phyloP scores from a whole-genome alignment of 2,113 vertebrate genomes.

The Tachycineta bicolor region DNA sequence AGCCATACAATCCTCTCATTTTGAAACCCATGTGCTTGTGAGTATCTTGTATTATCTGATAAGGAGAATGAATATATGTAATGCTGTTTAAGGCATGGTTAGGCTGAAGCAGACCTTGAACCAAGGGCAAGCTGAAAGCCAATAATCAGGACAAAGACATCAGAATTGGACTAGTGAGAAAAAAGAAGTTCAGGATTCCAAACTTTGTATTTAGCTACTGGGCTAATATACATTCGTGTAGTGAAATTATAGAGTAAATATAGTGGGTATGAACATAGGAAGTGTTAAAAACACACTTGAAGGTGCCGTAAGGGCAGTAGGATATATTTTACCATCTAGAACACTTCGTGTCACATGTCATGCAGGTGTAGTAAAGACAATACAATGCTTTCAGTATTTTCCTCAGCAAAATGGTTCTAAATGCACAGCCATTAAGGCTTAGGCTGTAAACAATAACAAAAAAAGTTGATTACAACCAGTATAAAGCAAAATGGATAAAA shows the following conservation, averaged over 20 bases:
- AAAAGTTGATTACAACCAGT: not conserved
- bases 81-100: not conserved
- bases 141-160: not conserved
- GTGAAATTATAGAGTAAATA: not conserved
- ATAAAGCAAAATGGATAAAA: not conserved
- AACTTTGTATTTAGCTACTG: not conserved
- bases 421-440: not conserved
- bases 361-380: not conserved
- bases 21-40: not conserved
- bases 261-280: not conserved
- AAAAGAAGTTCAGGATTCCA: not conserved
- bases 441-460: not conserved
- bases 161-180: not conserved
- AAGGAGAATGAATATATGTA: accelerated
- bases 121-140: not conserved
- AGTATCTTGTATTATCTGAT: not conserved
- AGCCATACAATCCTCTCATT: not conserved
- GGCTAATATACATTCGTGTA: not conserved
- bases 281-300: not conserved
- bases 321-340: not conserved
- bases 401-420: not conserved
- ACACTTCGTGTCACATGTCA: accelerated
- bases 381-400: not conserved
- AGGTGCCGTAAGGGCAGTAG: not conserved
- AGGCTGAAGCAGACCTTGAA: not conserved